Evolutionary conservation across 2,888 invertebrate species (phyloP).

Genomic region (Ceraclea dissimilis): DNA sequence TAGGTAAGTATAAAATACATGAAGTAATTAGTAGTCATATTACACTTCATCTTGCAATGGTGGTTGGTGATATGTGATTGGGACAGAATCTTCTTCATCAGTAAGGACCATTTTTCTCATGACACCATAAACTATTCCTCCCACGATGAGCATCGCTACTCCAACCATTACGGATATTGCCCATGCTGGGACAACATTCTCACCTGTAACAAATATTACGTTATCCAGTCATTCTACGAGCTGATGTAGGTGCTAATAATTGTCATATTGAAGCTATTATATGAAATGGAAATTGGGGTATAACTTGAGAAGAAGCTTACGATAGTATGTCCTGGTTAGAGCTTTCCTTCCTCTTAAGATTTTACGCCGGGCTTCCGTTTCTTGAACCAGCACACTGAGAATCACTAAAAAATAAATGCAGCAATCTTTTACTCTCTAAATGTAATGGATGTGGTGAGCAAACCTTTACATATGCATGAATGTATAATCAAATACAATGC

Average conservation of each 20-base stretch:
- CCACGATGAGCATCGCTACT: constrained; percentile 60
- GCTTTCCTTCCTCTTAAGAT: constrained; percentile 72
- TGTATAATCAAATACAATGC: no score
- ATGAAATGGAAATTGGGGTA: no score
- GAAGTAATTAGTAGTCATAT: no score
- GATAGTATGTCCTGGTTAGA: constrained; percentile 67
- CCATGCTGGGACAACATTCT: constrained; percentile 70
- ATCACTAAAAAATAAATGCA: constrained; percentile 45
- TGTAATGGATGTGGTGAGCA: no score
- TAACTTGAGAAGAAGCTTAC: no score
- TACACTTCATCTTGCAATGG: constrained; percentile 43
- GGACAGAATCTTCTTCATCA: constrained; percentile 28
- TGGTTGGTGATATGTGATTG: constrained; percentile 47
- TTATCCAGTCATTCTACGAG: no score
- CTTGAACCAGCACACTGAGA: constrained; percentile 58
- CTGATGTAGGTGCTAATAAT: no score
- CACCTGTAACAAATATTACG: constrained; percentile 42
- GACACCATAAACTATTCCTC: constrained; percentile 58
- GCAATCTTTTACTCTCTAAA: no score
- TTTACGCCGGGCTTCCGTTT: constrained; percentile 70
- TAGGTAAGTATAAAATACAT: no score
- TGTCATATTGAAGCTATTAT: no score
- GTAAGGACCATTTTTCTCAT: constrained; percentile 63
- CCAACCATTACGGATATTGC: constrained; percentile 63
- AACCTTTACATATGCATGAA: no score